Evolutionary conservation across 1,140 invertebrate genomes (phyloP).

Genomic region (Parasteatoda tepidariorum): DNA sequence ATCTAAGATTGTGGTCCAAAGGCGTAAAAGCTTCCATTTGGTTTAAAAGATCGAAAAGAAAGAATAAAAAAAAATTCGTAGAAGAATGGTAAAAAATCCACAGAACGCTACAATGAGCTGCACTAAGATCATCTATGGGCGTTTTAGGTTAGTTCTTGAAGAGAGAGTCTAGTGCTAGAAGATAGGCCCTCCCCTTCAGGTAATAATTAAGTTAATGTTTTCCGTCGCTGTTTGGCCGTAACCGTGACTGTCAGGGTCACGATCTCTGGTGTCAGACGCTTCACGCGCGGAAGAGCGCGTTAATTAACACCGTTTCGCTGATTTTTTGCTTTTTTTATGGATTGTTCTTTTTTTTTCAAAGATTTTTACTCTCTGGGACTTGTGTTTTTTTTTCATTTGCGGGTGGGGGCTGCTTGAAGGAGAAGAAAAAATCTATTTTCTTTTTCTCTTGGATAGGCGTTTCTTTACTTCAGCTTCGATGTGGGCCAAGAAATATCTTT

Average conservation of each 20-base stretch:
- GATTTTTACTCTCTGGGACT: not conserved
- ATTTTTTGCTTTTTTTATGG: constrained; percentile 1
- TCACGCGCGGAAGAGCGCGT: constrained; percentile 41
- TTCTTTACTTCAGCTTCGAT: not conserved
- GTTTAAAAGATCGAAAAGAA: not conserved
- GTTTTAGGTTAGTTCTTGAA: not conserved
- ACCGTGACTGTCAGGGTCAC: constrained; percentile 59
- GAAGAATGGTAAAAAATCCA: not conserved
- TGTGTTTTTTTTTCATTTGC: not conserved
- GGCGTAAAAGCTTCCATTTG: not conserved
- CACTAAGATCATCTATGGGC: not conserved
- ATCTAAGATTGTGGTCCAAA: not conserved
- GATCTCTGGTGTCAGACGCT: constrained; percentile 50
- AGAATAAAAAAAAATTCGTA: not conserved
- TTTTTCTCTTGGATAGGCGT: constrained; percentile 2
- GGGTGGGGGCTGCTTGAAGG: not conserved
- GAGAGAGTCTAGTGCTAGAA: not conserved
- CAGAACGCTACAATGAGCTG: not conserved
- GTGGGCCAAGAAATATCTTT: not conserved
- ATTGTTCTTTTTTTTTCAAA: not conserved
- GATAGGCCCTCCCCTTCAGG: not conserved
- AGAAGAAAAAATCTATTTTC: not conserved
- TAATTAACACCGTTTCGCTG: constrained; percentile 52
- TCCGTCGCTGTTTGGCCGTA: constrained; percentile 40
- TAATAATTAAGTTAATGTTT: constrained; percentile 61